Evolutionary conservation across 2,888 invertebrate genomes (phyloP).

Genomic region (Cantharis rufa): DNA sequence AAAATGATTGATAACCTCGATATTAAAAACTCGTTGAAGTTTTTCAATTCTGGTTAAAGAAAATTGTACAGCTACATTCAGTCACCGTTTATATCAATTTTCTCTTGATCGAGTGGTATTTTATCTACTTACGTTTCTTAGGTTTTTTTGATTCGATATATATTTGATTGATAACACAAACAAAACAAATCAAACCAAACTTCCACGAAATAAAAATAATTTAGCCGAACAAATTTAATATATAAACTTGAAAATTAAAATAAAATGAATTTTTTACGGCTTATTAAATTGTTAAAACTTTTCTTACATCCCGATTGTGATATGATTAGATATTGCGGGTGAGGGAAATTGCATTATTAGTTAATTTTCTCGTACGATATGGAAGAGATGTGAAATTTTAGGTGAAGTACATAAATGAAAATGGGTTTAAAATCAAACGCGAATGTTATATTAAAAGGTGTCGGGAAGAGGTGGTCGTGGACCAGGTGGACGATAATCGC

Average conservation of each 20-base stretch:
- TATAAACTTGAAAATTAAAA: not conserved
- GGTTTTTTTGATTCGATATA: not conserved
- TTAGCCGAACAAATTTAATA: not conserved
- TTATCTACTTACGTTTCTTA: not conserved
- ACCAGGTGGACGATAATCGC: slow-evolving; percentile 53
- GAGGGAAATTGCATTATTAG: not conserved
- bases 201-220: not conserved
- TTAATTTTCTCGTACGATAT: not conserved
- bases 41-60: not conserved
- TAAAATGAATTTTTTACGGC: not conserved
- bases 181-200: not conserved
- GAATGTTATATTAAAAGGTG: slow-evolving; percentile 37
- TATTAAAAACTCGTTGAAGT: not conserved
- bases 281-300: not conserved
- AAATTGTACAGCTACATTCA: not conserved
- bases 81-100: not conserved
- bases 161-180: not conserved
- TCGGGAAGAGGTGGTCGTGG: slow-evolving; percentile 39
- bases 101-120: not conserved
- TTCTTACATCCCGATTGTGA: not conserved
- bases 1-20: not conserved
- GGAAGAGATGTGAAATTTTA: not conserved
- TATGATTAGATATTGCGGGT: not conserved
- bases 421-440: not conserved
- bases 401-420: not conserved